These are phyloP conservation scores for Automeris io DNA, from an alignment of 2,888 invertebrate species.

Conservation along the genomic window DNA sequence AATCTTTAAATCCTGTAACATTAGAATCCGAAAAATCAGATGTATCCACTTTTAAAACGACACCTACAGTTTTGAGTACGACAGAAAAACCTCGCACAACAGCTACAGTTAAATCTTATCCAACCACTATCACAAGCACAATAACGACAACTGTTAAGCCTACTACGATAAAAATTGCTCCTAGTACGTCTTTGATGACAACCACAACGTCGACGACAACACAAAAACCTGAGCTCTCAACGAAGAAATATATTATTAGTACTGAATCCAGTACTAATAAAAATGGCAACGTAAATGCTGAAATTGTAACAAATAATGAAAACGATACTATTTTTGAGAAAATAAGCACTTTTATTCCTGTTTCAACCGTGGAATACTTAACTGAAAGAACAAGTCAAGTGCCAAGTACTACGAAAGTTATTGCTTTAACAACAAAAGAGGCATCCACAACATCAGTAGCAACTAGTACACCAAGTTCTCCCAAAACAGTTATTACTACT, in stretches of 20 bases:
- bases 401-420: slow-evolving; percentile 25
- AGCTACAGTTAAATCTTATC: slow-evolving; percentile 13
- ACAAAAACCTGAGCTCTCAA: not conserved
- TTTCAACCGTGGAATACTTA: slow-evolving; percentile 43
- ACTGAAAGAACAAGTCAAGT: slow-evolving; percentile 37
- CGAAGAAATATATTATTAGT: slow-evolving; percentile 11
- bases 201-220: slow-evolving; percentile 12
- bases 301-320: slow-evolving; percentile 29
- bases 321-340: slow-evolving; percentile 36
- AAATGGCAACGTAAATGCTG: slow-evolving; percentile 19
- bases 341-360: slow-evolving; percentile 50
- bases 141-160: slow-evolving; percentile 19
- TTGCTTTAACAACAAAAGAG: slow-evolving; percentile 12
- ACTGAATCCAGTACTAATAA: slow-evolving; percentile 7
- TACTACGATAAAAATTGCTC: slow-evolving; percentile 14
- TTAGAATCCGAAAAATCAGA: not conserved
- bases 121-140: slow-evolving; percentile 12
- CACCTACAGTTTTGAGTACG: not conserved
- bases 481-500: not conserved
- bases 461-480: slow-evolving; percentile 16
- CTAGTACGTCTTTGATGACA: slow-evolving; percentile 13
- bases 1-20: slow-evolving; percentile 11
- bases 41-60: not conserved
- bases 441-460: slow-evolving; percentile 20
- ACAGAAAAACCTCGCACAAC: slow-evolving; percentile 15